Evolutionary conservation across 2,797 vertebrate species (phyloP), one percentile per base, ranked within the genome.

Genomic region (Cichlasoma orientale): DNA sequence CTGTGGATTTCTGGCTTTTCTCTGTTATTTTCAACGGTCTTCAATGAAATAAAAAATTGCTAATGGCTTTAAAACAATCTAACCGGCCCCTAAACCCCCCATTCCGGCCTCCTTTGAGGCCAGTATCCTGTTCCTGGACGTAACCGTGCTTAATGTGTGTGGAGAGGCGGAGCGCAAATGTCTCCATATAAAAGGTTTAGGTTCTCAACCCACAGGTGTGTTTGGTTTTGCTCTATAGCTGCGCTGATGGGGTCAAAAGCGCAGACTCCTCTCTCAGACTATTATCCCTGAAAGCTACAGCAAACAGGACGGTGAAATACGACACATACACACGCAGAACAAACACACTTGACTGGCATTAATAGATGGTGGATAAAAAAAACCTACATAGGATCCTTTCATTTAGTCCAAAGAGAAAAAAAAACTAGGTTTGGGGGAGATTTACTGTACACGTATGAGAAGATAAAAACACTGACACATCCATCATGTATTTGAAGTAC

Each of bases 161-260:
- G 79, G 58, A 19, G 73, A 85, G 77, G 82, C 8, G n/a, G 68
- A 86, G 74, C 31, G 41, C 76, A 78, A 80, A 80, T 72, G 83
- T 88, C 75, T 59, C 47, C 55, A 2, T 82, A 76, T 84, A 72
- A 85, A 80, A 73, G 82, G 52, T 8, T 2, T 56, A 82, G 72
- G 56, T 58, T 63, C 79, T 82, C 14, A 18, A 53, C 44, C 29
- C 47, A 83, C 93, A 95, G 94, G 94, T 94, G 93, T 94, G 89
- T 94, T 94, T 95, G 87, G 85, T 87, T 93, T 92, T 89, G 77
- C 77, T 84, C 82, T 85, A 84, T 75, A 74, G 83, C 56, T 56
- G 68, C 25, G 1, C 18, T 7, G 68, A 31, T 7, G 74, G 87
- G 93, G 92, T 95, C 93, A 93, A 92, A 92, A 88, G 87, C 88